Evolutionary conservation across 2,888 invertebrate genomes (phyloP).

Genomic region (Plebejus melissa): DNA sequence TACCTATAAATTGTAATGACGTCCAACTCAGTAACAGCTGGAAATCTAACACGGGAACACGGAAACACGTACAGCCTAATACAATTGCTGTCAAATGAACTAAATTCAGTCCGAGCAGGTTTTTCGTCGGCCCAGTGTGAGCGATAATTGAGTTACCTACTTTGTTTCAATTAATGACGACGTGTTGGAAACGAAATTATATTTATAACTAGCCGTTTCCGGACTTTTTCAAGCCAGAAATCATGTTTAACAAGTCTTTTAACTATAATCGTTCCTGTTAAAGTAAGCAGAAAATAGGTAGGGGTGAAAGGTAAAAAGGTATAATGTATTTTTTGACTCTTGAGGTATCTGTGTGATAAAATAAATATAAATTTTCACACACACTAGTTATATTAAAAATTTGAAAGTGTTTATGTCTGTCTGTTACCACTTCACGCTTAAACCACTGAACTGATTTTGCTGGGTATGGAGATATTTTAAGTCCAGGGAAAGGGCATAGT

Average conservation of each 20-base stretch:
- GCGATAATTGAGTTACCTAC: conserved; percentile 47
- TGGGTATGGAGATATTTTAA: too few relatives aligned
- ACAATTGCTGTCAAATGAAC: conserved; percentile 42
- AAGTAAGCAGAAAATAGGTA: too few relatives aligned
- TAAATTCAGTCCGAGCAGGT: conserved; percentile 39
- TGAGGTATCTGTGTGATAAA: too few relatives aligned
- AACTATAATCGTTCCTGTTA: neutral
- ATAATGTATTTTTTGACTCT: too few relatives aligned
- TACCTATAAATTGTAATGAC: neutral
- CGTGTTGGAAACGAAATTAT: conserved; percentile 29
- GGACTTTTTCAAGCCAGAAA: neutral
- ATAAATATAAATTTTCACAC: too few relatives aligned
- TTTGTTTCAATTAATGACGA: conserved; percentile 47
- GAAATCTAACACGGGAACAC: conserved; percentile 27
- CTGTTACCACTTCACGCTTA: too few relatives aligned
- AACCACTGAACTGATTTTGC: too few relatives aligned
- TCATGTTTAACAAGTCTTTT: neutral
- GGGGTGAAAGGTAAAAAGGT: too few relatives aligned
- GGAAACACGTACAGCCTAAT: conserved; percentile 34
- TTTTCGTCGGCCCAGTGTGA: conserved; percentile 39
- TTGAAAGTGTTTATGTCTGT: too few relatives aligned
- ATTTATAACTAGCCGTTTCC: conserved; percentile 5
- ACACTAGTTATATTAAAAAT: too few relatives aligned
- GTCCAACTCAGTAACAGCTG: conserved; percentile 1
- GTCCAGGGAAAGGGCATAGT: too few relatives aligned